A percentile compares a stretch with the other conserved stretches of the same genome.
These are phyloP conservation scores for Zaprionus taronus DNA, from an alignment of 1,140 invertebrate species.

Conservation along the genomic window DNA sequence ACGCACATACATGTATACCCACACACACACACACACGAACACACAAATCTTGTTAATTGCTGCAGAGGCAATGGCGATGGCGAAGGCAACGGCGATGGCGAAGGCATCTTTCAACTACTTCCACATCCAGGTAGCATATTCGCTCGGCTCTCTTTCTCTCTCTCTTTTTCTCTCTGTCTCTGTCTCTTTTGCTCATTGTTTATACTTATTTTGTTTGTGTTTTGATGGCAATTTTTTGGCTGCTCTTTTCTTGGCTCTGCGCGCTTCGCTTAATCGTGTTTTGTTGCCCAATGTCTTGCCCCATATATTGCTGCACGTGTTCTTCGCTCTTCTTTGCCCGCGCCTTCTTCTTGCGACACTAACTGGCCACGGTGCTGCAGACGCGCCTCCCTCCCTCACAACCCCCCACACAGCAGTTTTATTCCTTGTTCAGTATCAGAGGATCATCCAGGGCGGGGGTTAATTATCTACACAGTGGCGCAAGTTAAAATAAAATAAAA, in stretches of 20 bases:
- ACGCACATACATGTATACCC: conserved; percentile 5
- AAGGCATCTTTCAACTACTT: conserved; percentile 26
- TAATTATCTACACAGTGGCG: neutral
- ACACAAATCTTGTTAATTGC: neutral
- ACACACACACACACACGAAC: conserved; percentile 2
- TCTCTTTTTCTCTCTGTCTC: neutral
- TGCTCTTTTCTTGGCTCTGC: conserved; percentile 18
- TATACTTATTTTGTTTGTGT: neutral
- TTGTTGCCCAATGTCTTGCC: neutral
- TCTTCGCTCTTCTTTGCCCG: neutral
- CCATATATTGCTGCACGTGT: conserved; percentile 21
- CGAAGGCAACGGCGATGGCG: neutral
- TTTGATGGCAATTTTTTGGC: conserved; percentile 25
- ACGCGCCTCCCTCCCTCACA: neutral
- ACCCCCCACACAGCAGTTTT: neutral
- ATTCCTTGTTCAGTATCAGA: neutral
- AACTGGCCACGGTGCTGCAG: conserved; percentile 20
- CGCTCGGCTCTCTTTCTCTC: conserved; percentile 5
- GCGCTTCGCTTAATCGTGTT: conserved; percentile 35
- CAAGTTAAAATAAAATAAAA: neutral
- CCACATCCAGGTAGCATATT: conserved; percentile 38
- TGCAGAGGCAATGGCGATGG: neutral
- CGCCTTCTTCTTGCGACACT: neutral
- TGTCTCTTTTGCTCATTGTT: neutral
- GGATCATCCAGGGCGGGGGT: neutral